Percentiles rank a stretch among this genome's conserved stretches.
Conservation (phyloP, 2,888 invertebrate species). For the Agrochola macilenta region DNA sequence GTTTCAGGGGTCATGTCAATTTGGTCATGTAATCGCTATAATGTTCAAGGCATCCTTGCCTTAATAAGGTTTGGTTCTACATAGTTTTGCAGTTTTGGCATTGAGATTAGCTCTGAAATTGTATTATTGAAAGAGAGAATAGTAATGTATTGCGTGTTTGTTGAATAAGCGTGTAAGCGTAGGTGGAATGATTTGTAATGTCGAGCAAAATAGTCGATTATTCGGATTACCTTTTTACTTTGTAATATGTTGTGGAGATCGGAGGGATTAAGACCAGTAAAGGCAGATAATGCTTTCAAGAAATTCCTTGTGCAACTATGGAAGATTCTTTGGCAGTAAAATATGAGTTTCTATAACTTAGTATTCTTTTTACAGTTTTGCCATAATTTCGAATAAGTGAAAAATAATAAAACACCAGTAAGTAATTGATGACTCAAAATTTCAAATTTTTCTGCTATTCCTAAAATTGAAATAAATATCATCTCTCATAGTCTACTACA, state of each 20-base stretch:
- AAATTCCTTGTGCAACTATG: neutral
- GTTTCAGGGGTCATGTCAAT: constrained; percentile 58
- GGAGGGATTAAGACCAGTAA: constrained; percentile 21
- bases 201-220: constrained; percentile 50
- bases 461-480: neutral
- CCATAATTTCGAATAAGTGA: neutral
- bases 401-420: neutral
- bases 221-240: constrained; percentile 41
- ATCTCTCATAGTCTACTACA: neutral
- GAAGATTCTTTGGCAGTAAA: neutral
- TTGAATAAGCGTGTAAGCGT: constrained; percentile 50
- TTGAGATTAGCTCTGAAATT: constrained; percentile 74
- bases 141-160: constrained; percentile 56
- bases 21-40: constrained; percentile 70
- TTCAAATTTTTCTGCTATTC: neutral
- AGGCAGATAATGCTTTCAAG: constrained; percentile 10
- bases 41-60: constrained; percentile 68
- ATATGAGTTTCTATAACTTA: neutral
- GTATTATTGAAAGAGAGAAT: constrained; percentile 68
- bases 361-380: neutral
- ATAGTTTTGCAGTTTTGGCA: constrained; percentile 73
- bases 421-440: neutral
- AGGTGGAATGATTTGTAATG: constrained; percentile 58
- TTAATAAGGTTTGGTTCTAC: constrained; percentile 78
- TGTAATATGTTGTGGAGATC: neutral